phyloP scores from a whole-genome alignment of 2,888 invertebrate species.

The Trissonchulus sp. region DNA sequence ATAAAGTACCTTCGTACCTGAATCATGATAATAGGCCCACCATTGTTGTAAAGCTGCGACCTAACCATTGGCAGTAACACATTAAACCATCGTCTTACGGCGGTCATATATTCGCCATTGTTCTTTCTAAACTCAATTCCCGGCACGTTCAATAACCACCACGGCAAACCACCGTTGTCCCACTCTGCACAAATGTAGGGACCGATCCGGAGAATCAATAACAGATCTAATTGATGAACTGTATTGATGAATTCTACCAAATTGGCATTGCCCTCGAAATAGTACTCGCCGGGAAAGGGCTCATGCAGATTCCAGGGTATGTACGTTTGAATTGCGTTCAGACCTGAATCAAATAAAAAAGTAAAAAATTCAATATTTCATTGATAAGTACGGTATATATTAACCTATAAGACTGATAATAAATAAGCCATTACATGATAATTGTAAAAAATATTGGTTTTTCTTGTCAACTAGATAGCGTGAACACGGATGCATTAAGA shows the following conservation, averaged over 20 bases:
- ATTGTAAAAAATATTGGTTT: too few species aligned
- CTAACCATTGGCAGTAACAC: constrained; percentile 49
- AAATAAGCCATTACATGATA: too few species aligned
- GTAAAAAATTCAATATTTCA: too few species aligned
- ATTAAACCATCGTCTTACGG: constrained; percentile 51
- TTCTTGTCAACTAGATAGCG: too few species aligned
- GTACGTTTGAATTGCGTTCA: constrained; percentile 41
- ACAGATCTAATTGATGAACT: constrained; percentile 27
- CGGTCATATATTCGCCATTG: constrained; percentile 51
- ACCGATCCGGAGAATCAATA: constrained; percentile 32
- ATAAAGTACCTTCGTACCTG: too few species aligned
- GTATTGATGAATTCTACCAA: constrained; percentile 25
- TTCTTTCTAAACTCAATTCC: constrained; percentile 57
- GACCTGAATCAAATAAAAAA: constrained; percentile 56
- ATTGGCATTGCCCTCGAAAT: constrained; percentile 26
- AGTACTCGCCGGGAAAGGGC: not conserved
- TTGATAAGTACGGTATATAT: too few species aligned
- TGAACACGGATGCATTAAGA: too few species aligned
- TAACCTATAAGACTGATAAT: too few species aligned
- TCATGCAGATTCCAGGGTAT: constrained; percentile 28
- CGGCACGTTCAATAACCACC: constrained; percentile 62
- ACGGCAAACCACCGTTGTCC: constrained; percentile 65
- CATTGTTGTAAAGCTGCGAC: constrained; percentile 53
- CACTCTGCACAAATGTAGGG: constrained; percentile 35
- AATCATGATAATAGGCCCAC: constrained; percentile 47